These are phyloP conservation scores for Macrophya alboannulata DNA, from an alignment of 2,888 invertebrate genomes.

Conservation along the genomic window DNA sequence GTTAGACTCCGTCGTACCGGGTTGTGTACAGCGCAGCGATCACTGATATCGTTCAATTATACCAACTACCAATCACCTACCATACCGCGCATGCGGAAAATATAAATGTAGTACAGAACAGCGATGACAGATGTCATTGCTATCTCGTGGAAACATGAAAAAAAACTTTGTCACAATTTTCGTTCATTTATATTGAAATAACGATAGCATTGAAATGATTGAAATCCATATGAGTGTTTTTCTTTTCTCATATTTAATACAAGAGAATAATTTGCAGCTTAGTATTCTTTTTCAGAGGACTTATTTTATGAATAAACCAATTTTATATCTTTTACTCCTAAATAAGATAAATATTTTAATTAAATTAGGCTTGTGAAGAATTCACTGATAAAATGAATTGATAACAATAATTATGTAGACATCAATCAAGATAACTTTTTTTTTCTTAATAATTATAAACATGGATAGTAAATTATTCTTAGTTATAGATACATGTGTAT, in stretches of 20 bases:
- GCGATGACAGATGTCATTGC: neutral
- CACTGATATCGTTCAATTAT: too few species aligned
- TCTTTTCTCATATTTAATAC: neutral
- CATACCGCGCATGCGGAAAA: neutral
- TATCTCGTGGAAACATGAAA: neutral
- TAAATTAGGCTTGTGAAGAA: neutral
- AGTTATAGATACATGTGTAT: neutral
- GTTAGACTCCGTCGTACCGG: neutral
- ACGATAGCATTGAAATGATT: too few species aligned
- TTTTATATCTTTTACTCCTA: neutral
- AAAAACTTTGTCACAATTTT: too few species aligned
- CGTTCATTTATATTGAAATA: too few species aligned
- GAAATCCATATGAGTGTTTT: too few species aligned
- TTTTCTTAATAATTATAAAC: neutral
- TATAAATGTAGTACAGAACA: neutral
- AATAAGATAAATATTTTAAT: neutral
- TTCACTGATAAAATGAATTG: neutral
- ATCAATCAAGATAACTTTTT: neutral
- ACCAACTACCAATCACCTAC: neutral
- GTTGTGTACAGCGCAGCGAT: slow-evolving; percentile 1
- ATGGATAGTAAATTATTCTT: neutral
- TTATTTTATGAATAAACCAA: neutral
- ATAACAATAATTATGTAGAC: neutral
- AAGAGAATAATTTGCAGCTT: neutral
- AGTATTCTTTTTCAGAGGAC: neutral